Conservation (phyloP, 2,113 vertebrate species). For the Leucosticte australis region DNA sequence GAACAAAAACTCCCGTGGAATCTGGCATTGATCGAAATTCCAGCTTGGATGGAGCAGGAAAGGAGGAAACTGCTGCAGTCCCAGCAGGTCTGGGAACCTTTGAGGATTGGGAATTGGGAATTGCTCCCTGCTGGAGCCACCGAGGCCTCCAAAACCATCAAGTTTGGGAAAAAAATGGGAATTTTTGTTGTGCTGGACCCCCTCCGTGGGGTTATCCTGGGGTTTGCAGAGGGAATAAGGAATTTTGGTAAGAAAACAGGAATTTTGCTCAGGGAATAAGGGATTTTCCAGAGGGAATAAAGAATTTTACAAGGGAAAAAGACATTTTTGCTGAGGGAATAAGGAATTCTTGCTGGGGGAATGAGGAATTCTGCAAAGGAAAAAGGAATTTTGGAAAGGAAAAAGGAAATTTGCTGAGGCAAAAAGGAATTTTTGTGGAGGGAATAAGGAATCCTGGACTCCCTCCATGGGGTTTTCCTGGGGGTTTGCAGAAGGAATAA, state of each 20-base stretch:
- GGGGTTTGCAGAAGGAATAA: background rate
- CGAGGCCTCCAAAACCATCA: background rate
- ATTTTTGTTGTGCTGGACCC: fast-evolving
- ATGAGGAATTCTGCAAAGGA: background rate
- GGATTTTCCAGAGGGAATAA: too few species aligned
- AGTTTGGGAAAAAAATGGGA: background rate
- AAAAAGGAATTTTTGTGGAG: background rate
- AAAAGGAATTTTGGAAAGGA: background rate
- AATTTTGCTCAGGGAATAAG: background rate
- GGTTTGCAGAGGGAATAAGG: background rate
- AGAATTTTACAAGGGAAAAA: background rate
- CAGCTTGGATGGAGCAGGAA: background rate
- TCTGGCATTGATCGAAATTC: fast-evolving
- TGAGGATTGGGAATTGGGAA: background rate
- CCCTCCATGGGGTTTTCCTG: background rate
- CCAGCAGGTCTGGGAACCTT: fast-evolving
- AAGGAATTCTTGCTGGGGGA: background rate
- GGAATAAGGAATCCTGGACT: background rate
- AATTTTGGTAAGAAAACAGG: background rate
- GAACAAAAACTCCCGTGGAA: fast-evolving
- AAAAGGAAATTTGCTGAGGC: background rate
- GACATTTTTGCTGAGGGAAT: background rate
- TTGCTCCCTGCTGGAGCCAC: background rate
- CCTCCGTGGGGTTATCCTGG: background rate
- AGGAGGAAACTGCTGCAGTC: fast-evolving